A percentile compares a stretch with the other conserved stretches of the same genome.
Conservation (phyloP, 2,113 vertebrate genomes). For the Galemys pyrenaicus region DNA sequence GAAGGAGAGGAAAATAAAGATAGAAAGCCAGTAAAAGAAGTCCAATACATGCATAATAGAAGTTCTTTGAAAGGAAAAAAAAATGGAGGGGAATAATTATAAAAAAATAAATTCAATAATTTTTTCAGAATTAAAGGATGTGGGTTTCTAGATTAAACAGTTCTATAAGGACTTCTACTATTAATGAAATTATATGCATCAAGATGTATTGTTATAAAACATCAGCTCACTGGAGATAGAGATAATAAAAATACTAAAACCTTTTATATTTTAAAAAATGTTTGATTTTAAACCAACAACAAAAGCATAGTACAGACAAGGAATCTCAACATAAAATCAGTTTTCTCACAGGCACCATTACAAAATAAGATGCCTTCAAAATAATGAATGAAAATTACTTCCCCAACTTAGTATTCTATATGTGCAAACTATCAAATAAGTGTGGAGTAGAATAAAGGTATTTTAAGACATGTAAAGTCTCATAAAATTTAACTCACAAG, state of each 20-base stretch:
- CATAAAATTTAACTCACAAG: not conserved
- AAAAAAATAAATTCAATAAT: not conserved
- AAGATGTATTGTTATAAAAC: not conserved
- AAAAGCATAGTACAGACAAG: slow-evolving; percentile 14
- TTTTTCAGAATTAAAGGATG: not conserved
- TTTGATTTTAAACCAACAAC: not conserved
- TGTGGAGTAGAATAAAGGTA: not conserved
- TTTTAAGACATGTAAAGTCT: not conserved
- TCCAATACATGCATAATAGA: not conserved
- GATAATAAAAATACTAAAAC: not conserved
- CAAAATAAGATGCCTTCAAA: not conserved
- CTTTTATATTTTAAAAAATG: not conserved
- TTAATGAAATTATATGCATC: not conserved
- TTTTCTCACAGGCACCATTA: not conserved
- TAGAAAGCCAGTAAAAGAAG: not conserved
- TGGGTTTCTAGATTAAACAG: not conserved
- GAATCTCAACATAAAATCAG: not conserved
- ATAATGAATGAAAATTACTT: not conserved
- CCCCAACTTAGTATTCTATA: not conserved
- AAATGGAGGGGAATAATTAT: too few species aligned
- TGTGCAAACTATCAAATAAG: not conserved
- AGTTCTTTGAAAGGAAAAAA: not conserved
- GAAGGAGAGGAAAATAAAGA: not conserved
- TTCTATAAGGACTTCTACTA: not conserved
- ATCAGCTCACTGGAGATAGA: not conserved